phyloP scores from a whole-genome alignment of 2,797 vertebrate genomes.

The Muscicapa striata region DNA sequence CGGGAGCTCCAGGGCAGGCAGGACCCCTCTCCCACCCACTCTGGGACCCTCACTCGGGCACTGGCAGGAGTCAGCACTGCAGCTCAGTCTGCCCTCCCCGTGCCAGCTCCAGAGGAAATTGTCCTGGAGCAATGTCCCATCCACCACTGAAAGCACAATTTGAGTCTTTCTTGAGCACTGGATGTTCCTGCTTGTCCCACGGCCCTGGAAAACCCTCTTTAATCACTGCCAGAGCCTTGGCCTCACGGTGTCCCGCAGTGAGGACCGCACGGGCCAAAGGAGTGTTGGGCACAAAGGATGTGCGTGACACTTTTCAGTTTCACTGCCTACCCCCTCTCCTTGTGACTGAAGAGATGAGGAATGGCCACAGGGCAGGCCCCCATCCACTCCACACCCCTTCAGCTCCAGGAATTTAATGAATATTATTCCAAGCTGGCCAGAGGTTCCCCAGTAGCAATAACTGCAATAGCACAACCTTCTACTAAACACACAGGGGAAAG shows the following conservation, averaged over 20 bases:
- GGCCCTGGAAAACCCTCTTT: conserved; percentile 11
- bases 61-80: neutral
- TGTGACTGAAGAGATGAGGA: accelerated
- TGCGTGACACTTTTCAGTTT: neutral
- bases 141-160: neutral
- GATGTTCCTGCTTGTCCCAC: neutral
- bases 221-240: conserved; percentile 2
- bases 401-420: neutral
- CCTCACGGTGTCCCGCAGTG: neutral
- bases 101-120: neutral
- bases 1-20: accelerated
- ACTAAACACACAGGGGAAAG: neutral
- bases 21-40: neutral
- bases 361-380: neutral
- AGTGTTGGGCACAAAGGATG: neutral
- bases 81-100: neutral
- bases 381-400: neutral
- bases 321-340: neutral
- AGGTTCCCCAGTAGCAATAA: neutral
- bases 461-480: neutral
- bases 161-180: conserved; percentile 4
- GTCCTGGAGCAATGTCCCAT: neutral
- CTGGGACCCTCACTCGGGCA: accelerated
- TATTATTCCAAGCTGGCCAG: neutral
- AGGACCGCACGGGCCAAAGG: accelerated